Base-by-base conservation (phyloP, 2,888 invertebrate genomes). In the Drosophila acutilabella region DNA sequence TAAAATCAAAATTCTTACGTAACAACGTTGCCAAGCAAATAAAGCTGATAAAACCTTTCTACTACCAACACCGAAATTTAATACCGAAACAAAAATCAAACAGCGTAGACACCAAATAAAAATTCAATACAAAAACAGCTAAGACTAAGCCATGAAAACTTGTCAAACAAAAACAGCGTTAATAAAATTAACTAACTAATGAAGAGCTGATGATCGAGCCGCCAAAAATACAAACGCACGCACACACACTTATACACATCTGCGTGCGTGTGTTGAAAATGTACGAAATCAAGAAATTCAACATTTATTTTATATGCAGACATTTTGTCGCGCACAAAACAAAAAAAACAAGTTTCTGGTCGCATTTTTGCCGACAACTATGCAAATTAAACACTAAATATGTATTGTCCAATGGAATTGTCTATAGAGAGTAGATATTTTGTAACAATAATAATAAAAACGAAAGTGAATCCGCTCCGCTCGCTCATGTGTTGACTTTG, bases 161-260 rank as follows among this genome's bases (percentile, higher is more conserved):
- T 65, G 61, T 59, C 58, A 47, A 71, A 72, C 69, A 76, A 84
- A 73, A 71, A 64, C 57, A 47, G 62, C 53, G 54, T 64, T 87
- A 84, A 87, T 84, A 76, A 84, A 87, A 88, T 88, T 79, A 87
- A 84, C 80, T 76, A 71, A 71, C 85, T 89, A 89, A 84, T 89
- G 85, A 84, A 78, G 62, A 80, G 70, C 42, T 51, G 74, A 84
- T 87, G 81, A 84, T 75, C 87, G 58, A 64, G 71, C 68, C 58
- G 52, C 45, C 45, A 20, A 70, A 23, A 23, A 23, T 6, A 36
- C 23, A 44, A 16, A 26, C 16, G 38, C 11, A 45, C 30, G 2
- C 30, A 5, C 30, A 30, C 8, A 30, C 6, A 6, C 8, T 8
- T 8, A 30, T 30, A 30, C 7, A 2, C 8, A 8, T 11, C 10